These are phyloP conservation scores for Phalera bucephala DNA, from an alignment of 2,888 invertebrate species.

Conservation along the genomic window DNA sequence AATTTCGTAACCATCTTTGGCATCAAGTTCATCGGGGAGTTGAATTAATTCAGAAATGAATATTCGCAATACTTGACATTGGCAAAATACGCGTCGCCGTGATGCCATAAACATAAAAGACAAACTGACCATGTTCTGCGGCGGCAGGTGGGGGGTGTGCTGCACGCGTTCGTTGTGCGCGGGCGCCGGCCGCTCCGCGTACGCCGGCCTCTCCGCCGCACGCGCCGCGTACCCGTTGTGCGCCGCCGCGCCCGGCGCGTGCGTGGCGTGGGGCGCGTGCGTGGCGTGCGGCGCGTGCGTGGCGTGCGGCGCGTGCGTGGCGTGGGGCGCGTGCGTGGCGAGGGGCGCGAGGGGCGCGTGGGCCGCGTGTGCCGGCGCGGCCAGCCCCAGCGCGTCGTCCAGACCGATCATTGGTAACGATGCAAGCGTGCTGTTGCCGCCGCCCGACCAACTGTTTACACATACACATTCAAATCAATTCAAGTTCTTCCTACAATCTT, in stretches of 20 bases:
- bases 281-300: neutral
- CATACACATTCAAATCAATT: no score
- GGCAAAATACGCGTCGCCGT: no score
- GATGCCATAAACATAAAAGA: no score
- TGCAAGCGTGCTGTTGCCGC: constrained; percentile 87
- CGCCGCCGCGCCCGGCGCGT: neutral
- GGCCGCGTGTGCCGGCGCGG: constrained; percentile 17
- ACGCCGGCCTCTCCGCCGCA: neutral
- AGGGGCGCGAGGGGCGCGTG: constrained; percentile 23
- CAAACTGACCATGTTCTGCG: no score
- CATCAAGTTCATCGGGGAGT: no score
- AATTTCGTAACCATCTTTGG: no score
- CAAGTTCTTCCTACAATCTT: no score
- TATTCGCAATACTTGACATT: no score
- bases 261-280: neutral
- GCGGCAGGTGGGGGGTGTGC: constrained; percentile 8
- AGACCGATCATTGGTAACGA: constrained; percentile 90
- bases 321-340: constrained; percentile 9
- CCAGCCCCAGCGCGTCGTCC: constrained; percentile 75
- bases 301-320: constrained; percentile 3
- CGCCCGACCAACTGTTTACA: constrained; percentile 86
- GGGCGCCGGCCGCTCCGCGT: neutral
- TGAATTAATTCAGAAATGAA: no score
- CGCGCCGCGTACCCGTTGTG: constrained; percentile 4
- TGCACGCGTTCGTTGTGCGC: constrained; percentile 2